Percentiles rank a stretch among this genome's conserved stretches.
Conservation (phyloP, 2,888 invertebrate genomes). For the Agelastica alni region DNA sequence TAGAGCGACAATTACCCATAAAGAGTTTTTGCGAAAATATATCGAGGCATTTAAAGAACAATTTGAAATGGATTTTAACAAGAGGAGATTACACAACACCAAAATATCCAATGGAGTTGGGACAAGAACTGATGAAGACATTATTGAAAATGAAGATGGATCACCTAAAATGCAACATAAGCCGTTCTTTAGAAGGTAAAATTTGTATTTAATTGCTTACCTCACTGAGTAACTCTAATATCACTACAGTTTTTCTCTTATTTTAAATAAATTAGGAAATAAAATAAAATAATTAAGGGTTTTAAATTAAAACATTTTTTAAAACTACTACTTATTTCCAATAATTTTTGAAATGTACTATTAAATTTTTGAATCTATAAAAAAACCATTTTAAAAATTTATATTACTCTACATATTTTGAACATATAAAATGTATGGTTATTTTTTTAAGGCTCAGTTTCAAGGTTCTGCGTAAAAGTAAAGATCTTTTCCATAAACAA, state of each 20-base stretch:
- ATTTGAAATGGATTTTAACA: slow-evolving; percentile 78
- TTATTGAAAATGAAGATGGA: slow-evolving; percentile 74
- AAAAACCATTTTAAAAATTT: too few relatives aligned
- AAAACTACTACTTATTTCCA: too few relatives aligned
- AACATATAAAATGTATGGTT: too few relatives aligned
- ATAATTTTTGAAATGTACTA: too few relatives aligned
- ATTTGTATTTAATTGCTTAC: background rate
- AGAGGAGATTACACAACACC: slow-evolving; percentile 59
- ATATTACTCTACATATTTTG: too few relatives aligned
- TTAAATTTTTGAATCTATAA: too few relatives aligned
- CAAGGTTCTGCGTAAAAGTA: slow-evolving; percentile 82
- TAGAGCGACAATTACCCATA: slow-evolving; percentile 70
- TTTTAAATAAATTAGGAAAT: too few relatives aligned
- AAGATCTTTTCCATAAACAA: slow-evolving; percentile 86
- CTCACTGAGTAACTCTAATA: too few relatives aligned
- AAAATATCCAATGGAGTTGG: slow-evolving; percentile 53
- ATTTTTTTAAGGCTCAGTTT: slow-evolving; percentile 68
- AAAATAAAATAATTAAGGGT: too few relatives aligned
- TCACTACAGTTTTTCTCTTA: too few relatives aligned
- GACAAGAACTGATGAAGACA: slow-evolving; percentile 58
- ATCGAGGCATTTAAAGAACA: slow-evolving; percentile 83
- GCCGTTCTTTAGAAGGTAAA: slow-evolving; percentile 75
- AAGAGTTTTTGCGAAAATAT: slow-evolving; percentile 81
- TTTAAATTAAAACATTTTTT: too few relatives aligned
- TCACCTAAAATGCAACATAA: slow-evolving; percentile 82